These are phyloP conservation scores for Coracopsis vasa DNA, from an alignment of 2,113 vertebrate species.

Conservation along the genomic window DNA sequence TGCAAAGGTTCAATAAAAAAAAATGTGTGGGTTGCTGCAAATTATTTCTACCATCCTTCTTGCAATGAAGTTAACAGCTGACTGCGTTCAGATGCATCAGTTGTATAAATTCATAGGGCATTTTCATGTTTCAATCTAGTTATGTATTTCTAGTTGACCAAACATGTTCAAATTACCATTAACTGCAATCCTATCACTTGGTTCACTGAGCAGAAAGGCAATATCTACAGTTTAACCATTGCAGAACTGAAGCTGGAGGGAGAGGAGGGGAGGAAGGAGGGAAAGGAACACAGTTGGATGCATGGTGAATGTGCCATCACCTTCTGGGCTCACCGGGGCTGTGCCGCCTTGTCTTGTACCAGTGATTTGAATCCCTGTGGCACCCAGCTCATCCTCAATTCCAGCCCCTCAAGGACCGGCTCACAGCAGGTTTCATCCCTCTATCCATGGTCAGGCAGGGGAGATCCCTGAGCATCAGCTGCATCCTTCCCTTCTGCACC, in stretches of 20 bases:
- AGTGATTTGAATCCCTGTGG: accelerated
- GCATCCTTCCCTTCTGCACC: background rate
- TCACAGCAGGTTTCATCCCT: background rate
- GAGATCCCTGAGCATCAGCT: background rate
- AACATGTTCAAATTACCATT: constrained; percentile 79
- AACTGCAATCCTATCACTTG: constrained; percentile 78
- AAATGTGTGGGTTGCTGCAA: constrained; percentile 61
- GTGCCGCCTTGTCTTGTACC: background rate
- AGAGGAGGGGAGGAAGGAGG: background rate
- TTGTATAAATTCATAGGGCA: constrained; percentile 76
- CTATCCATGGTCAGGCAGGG: accelerated
- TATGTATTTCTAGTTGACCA: constrained; percentile 81
- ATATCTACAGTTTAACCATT: constrained; percentile 66
- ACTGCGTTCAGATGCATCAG: constrained; percentile 74
- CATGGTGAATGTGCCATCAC: accelerated
- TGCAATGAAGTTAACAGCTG: constrained; percentile 76
- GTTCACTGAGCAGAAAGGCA: constrained; percentile 76
- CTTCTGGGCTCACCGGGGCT: accelerated
- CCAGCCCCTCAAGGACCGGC: background rate
- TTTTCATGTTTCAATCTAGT: constrained; percentile 82
- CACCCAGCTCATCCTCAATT: background rate
- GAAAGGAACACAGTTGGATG: background rate
- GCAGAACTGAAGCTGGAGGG: background rate
- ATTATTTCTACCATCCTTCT: constrained; percentile 72
- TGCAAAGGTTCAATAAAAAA: constrained; percentile 72